Base-by-base conservation (phyloP, 2,113 vertebrate species). In the Cricetomys ansorgei region DNA sequence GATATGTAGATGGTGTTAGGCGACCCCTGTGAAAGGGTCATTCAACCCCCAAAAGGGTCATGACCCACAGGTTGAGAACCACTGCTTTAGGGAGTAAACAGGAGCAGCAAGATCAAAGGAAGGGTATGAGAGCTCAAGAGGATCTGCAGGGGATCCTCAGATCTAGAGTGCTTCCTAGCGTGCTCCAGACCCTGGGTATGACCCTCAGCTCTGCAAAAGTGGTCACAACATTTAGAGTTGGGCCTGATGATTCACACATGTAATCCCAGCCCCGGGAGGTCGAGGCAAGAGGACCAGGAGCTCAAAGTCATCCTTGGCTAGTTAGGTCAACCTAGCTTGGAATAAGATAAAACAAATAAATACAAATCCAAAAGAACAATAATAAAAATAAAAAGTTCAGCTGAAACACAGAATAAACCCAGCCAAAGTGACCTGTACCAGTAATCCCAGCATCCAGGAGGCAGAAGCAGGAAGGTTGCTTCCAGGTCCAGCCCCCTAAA, bases 41-140 rank as follows among this genome's bases (percentile, higher is more conserved):
- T n/a, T n/a, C n/a, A n/a, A n/a, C n/a, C n/a, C n/a, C n/a, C n/a
- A n/a, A n/a, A n/a, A n/a, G n/a, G n/a, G n/a, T n/a, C n/a, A n/a
- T n/a, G n/a, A n/a, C n/a, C n/a, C n/a, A n/a, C n/a, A n/a, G n/a
- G n/a, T n/a, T n/a, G n/a, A n/a, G n/a, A n/a, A n/a, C n/a, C n/a
- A n/a, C n/a, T 93, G 85, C 45, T 92, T 69, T 70, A 59, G 53
- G 89, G 45, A 86, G 64, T 34, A 48, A 91, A 75, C n/a, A 80
- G 43, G 70, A 40, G 53, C 31, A 77, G 16, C 27, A 29, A 37
- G 27, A 89, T n/a, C 76, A 19, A 53, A 86, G 62, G 48, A 92
- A 75, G 4, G 12, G 5, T 67, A 40, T 1, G 53, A n/a, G 65
- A 48, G 21, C 76, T 83, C 29, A 83, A 77, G 50, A 70, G 37